phyloP scores from a whole-genome alignment of 2,113 vertebrate genomes.

The Eupsittula cactorum region DNA sequence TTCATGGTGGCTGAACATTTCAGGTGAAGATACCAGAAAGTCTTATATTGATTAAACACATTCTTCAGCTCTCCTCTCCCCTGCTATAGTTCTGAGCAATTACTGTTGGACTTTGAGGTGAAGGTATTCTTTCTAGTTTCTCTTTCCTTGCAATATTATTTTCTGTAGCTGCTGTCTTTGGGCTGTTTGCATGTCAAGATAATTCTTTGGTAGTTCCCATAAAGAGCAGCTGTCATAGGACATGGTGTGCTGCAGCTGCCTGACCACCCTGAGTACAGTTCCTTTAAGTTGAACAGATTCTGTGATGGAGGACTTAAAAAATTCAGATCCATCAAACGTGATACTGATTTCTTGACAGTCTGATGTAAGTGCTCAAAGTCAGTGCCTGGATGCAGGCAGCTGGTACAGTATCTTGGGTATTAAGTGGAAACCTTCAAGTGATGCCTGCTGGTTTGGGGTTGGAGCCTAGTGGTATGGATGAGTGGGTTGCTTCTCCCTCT shows the following conservation, averaged over 20 bases:
- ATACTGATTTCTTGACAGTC: background rate
- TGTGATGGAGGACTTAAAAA: background rate
- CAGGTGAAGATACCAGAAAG: background rate
- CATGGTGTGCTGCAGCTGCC: background rate
- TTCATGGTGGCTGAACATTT: background rate
- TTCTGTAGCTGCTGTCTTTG: background rate
- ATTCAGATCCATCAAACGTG: background rate
- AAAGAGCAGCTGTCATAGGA: fast-evolving
- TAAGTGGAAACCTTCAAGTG: background rate
- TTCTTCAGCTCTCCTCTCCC: background rate
- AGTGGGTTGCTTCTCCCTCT: background rate
- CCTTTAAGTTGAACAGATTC: background rate
- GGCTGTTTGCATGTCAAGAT: background rate
- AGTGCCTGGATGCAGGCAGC: background rate
- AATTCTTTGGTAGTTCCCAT: background rate
- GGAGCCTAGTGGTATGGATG: background rate
- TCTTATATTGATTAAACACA: background rate
- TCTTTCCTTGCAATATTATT: background rate
- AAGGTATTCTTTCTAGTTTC: background rate
- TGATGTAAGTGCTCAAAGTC: background rate
- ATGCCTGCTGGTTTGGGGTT: fast-evolving
- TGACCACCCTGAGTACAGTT: fast-evolving
- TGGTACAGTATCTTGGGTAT: fast-evolving
- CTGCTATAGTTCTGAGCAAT: background rate
- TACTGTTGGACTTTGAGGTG: background rate